Evolutionary conservation across 2,113 vertebrate species (phyloP).

Genomic region (Phrynosoma platyrhinos): DNA sequence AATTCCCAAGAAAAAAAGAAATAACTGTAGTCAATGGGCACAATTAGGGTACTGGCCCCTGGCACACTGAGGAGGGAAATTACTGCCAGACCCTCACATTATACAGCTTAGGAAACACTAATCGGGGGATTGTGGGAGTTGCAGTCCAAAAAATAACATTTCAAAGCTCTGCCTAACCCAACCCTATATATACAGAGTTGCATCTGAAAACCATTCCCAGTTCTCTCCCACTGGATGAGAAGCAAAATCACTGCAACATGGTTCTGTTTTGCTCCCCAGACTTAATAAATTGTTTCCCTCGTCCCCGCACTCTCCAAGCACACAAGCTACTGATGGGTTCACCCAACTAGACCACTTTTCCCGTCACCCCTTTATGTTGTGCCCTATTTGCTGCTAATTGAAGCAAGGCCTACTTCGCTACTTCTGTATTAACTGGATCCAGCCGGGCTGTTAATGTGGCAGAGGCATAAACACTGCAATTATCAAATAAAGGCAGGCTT

Average conservation of each 20-base stretch:
- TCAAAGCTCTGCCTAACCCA: neutral
- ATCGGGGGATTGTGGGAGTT: neutral
- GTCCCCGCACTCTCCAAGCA: neutral
- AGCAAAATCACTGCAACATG: neutral
- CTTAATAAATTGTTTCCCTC: neutral
- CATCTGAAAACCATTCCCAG: neutral
- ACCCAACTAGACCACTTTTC: neutral
- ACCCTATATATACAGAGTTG: too few relatives aligned
- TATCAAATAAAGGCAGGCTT: constrained; percentile 25
- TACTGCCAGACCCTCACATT: neutral
- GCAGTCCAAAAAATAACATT: neutral
- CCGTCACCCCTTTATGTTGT: neutral
- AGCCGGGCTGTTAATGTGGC: constrained; percentile 6
- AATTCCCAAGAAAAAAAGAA: too few relatives aligned
- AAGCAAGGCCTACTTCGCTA: constrained; percentile 31
- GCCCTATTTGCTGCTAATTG: constrained; percentile 1
- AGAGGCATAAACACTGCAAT: constrained; percentile 26
- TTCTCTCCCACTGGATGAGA: neutral
- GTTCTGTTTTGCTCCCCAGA: neutral
- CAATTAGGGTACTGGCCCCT: too few relatives aligned
- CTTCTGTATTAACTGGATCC: constrained; percentile 30
- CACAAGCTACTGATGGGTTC: neutral
- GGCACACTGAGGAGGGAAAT: too few relatives aligned
- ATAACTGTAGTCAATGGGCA: too few relatives aligned
- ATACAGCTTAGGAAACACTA: too few relatives aligned